Evolutionary conservation across 2,888 invertebrate species (phyloP).

Genomic region (Tridacna gigas): DNA sequence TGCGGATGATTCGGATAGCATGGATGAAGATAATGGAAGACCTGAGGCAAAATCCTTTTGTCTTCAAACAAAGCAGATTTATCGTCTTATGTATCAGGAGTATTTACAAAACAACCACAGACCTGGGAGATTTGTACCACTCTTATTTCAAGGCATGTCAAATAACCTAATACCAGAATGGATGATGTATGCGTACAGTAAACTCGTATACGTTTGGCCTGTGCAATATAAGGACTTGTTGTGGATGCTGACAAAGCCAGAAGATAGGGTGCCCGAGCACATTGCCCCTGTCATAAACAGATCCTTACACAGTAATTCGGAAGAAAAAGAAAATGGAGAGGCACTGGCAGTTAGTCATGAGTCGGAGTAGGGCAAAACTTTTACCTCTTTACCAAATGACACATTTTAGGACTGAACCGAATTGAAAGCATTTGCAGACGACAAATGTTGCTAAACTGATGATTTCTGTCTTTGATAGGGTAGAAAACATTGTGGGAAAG

Average conservation of each 20-base stretch:
- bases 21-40: slow-evolving; percentile 48
- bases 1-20: slow-evolving; percentile 58
- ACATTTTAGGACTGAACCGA: too few species aligned
- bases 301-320: slow-evolving; percentile 4
- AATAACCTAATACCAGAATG: slow-evolving; percentile 69
- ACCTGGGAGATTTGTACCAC: slow-evolving; percentile 72
- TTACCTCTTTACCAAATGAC: too few species aligned
- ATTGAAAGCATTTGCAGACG: too few species aligned
- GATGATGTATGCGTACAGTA: slow-evolving; percentile 60
- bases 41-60: slow-evolving; percentile 40
- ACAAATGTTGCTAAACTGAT: background rate
- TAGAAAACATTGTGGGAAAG: background rate
- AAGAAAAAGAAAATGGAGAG: slow-evolving; percentile 17
- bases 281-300: slow-evolving; percentile 28
- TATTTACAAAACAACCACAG: slow-evolving; percentile 59
- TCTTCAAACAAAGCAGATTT: slow-evolving; percentile 77
- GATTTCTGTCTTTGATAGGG: too few species aligned
- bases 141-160: slow-evolving; percentile 71
- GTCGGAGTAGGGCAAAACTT: background rate
- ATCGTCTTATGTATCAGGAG: slow-evolving; percentile 74
- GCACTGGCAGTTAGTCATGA: background rate
- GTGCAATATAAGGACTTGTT: slow-evolving; percentile 77
- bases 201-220: slow-evolving; percentile 76
- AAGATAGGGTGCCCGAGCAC: slow-evolving; percentile 66
- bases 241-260: slow-evolving; percentile 79